These are phyloP conservation scores for Catharus bicknelli DNA, from an alignment of 2,113 vertebrate genomes.

Conservation along the genomic window DNA sequence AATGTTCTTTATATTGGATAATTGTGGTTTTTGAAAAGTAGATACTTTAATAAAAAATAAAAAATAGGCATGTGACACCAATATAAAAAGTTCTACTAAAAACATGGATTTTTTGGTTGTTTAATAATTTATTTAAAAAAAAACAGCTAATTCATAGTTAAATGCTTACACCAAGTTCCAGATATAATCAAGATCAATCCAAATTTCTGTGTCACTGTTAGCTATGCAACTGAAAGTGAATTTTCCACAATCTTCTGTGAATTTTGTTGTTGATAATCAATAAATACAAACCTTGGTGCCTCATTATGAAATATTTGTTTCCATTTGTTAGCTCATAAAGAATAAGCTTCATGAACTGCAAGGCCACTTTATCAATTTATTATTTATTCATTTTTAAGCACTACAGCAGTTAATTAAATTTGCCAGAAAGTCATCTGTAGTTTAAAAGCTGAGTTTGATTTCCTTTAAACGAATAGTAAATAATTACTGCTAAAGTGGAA, in stretches of 20 bases:
- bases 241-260: neutral
- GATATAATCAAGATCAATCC: neutral
- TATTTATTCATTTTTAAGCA: constrained; percentile 22
- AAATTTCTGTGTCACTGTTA: neutral
- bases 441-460: constrained; percentile 38
- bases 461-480: constrained; percentile 40
- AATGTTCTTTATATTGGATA: neutral
- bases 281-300: neutral
- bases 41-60: neutral
- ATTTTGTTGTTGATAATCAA: neutral
- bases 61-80: neutral
- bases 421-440: neutral
- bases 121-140: neutral
- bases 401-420: constrained; percentile 28
- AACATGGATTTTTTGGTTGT: neutral
- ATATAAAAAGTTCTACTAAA: neutral
- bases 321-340: neutral
- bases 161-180: neutral
- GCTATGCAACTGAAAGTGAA: neutral
- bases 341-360: neutral
- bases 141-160: neutral
- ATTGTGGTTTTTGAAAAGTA: neutral
- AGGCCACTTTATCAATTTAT: constrained; percentile 7
- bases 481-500: neutral
- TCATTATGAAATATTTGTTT: neutral